Percentiles rank a stretch among this genome's conserved stretches.
These are phyloP conservation scores for Melolontha melolontha DNA, from an alignment of 2,888 invertebrate genomes.

Conservation along the genomic window DNA sequence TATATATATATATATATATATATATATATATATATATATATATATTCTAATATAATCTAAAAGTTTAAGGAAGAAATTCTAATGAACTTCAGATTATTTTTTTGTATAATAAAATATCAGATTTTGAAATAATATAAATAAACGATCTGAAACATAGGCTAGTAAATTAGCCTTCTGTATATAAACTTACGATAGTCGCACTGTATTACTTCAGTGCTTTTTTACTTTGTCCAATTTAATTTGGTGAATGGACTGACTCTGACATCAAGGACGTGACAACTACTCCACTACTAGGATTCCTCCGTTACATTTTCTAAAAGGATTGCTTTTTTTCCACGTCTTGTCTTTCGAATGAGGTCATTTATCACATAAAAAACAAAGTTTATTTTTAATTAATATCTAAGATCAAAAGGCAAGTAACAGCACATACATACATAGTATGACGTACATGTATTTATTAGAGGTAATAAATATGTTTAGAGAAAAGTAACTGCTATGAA, in stretches of 20 bases:
- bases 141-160: too few species aligned
- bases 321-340: constrained; percentile 12
- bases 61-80: too few species aligned
- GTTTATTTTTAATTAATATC: constrained; percentile 19
- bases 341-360: background rate
- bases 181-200: constrained; percentile 10
- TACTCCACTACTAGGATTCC: constrained; percentile 59
- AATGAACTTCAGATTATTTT: too few species aligned
- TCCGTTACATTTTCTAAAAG: constrained; percentile 31
- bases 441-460: background rate
- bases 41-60: too few species aligned
- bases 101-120: too few species aligned
- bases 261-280: constrained; percentile 61
- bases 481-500: constrained; percentile 35
- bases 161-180: background rate
- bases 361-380: background rate
- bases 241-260: constrained; percentile 63
- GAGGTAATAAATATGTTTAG: constrained; percentile 25
- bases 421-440: too few species aligned
- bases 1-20: too few species aligned
- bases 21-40: too few species aligned
- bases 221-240: constrained; percentile 62
- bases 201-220: constrained; percentile 46
- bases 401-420: constrained; percentile 3
- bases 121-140: too few species aligned